These are phyloP conservation scores for Acropora tenuis DNA, from an alignment of 64 coral and sea anemone species.

Conservation along the genomic window DNA sequence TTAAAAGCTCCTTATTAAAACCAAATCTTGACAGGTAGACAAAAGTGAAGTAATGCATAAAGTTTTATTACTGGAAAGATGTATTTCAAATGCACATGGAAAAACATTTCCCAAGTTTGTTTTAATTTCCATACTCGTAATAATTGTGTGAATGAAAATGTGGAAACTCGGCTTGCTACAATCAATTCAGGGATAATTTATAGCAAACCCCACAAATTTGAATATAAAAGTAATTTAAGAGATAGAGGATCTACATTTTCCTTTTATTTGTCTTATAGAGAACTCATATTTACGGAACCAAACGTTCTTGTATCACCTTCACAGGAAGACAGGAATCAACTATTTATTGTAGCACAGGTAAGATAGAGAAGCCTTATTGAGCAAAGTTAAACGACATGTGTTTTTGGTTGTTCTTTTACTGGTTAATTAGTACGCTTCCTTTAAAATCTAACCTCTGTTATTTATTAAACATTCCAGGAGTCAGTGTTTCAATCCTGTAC, in stretches of 20 bases:
- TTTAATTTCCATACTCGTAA: no score
- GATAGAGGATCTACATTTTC: background rate
- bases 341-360: slow-evolving; percentile 66
- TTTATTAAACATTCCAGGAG: slow-evolving; percentile 15
- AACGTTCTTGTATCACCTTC: slow-evolving; percentile 80
- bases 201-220: no score
- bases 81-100: background rate
- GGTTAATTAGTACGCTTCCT: background rate
- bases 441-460: background rate
- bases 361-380: no score
- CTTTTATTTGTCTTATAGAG: slow-evolving; percentile 39
- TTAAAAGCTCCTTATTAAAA: background rate
- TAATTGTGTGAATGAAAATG: no score
- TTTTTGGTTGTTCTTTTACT: background rate
- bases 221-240: background rate
- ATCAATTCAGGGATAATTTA: no score
- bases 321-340: slow-evolving; percentile 47
- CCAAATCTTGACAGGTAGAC: no score
- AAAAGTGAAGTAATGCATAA: no score
- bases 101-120: no score
- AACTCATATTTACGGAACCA: slow-evolving; percentile 85
- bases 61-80: background rate
- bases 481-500: background rate
- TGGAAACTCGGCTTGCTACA: no score
- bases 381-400: no score